Percentiles rank a stretch among this genome's conserved stretches.
Evolutionary conservation across 2,113 vertebrate genomes (phyloP).

Genomic region (Hylia prasina): DNA sequence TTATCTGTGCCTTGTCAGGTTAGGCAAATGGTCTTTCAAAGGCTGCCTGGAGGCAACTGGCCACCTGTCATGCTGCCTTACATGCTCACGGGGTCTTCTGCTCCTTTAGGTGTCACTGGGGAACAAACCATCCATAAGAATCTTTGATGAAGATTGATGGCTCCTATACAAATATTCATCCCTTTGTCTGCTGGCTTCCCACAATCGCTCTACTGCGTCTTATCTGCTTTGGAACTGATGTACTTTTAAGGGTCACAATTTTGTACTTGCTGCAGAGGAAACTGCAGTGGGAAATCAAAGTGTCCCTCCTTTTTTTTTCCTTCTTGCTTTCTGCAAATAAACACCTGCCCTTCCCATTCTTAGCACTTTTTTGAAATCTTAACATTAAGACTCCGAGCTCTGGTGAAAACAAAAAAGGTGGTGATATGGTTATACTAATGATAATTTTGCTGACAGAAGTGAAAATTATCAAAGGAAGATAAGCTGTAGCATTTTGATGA

Average conservation of each 20-base stretch:
- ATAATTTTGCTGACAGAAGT: conserved; percentile 5
- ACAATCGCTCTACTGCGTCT: neutral
- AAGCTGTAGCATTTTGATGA: neutral
- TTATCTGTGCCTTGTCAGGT: neutral
- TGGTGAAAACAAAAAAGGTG: fast-evolving
- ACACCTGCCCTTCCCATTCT: neutral
- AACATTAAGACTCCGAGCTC: neutral
- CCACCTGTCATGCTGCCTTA: neutral
- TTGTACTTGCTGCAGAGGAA: neutral
- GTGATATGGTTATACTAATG: neutral
- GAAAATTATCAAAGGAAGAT: neutral
- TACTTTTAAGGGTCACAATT: neutral
- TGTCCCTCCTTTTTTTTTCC: fast-evolving
- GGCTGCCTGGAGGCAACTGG: neutral
- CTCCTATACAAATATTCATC: neutral
- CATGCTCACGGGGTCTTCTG: fast-evolving
- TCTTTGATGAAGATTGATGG: neutral
- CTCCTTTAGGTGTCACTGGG: neutral
- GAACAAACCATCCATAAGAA: neutral
- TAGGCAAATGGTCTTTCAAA: neutral
- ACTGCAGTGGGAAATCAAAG: neutral
- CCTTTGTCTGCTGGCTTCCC: neutral
- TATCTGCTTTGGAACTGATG: neutral
- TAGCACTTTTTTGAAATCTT: neutral
- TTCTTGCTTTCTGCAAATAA: neutral